These are phyloP conservation scores for Charadrius vociferus DNA, from an alignment of 2,113 vertebrate species.

Conservation along the genomic window DNA sequence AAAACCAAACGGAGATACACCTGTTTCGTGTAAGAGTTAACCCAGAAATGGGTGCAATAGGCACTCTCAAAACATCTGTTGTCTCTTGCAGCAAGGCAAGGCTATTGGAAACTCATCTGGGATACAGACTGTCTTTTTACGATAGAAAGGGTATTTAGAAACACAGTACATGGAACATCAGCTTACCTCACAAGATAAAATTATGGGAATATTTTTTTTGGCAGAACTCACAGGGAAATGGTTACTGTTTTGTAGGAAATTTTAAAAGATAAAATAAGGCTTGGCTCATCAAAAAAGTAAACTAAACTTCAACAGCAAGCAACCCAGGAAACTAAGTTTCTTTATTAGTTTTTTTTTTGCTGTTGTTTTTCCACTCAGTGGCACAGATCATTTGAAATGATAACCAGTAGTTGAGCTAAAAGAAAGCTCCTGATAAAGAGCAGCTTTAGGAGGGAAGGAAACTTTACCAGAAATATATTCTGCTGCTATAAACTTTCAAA, in stretches of 20 bases:
- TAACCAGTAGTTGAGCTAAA: conserved; percentile 2
- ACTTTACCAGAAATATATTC: background rate
- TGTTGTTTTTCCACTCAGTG: background rate
- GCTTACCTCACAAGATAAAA: conserved; percentile 19
- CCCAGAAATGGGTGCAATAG: background rate
- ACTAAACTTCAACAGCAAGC: background rate
- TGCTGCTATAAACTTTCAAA: background rate
- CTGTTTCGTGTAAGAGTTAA: background rate
- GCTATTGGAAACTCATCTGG: background rate
- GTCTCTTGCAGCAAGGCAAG: background rate
- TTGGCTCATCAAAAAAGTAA: conserved; percentile 28
- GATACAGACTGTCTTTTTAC: background rate
- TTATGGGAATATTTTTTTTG: conserved; percentile 11
- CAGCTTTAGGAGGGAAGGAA: background rate
- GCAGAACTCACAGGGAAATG: background rate
- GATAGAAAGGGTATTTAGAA: background rate
- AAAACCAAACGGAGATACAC: background rate
- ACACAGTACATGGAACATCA: background rate
- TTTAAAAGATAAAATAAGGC: conserved; percentile 1
- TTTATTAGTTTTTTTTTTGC: conserved; percentile 13
- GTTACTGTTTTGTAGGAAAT: background rate
- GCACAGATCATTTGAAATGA: conserved; percentile 32
- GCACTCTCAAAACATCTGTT: background rate
- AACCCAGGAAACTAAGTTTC: conserved; percentile 13
- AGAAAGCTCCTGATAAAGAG: conserved; percentile 26